These are phyloP conservation scores for Notarius quadriscutis DNA, from an alignment of 2,113 vertebrate species.

Conservation along the genomic window DNA sequence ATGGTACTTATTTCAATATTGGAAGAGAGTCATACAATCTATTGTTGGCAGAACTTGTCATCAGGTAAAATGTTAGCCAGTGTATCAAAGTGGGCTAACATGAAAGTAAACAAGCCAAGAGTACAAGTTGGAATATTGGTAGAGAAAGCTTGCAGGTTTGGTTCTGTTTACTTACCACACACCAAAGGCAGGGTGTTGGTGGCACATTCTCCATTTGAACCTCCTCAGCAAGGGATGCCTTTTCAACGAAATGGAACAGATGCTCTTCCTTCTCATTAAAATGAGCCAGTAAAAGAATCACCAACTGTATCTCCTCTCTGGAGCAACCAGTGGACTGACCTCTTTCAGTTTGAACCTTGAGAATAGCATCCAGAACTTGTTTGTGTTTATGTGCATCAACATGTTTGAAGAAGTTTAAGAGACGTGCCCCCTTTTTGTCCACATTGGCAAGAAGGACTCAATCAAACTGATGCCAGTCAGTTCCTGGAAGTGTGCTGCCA, in stretches of 20 bases:
- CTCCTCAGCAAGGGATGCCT: conserved; percentile 37
- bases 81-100: background rate
- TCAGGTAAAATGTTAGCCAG: conserved; percentile 8
- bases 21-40: no score
- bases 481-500: conserved; percentile 49
- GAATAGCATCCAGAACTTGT: conserved; percentile 38
- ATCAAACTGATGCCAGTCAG: conserved; percentile 48
- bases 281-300: conserved; percentile 50
- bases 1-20: no score
- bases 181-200: background rate
- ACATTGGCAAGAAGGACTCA: conserved; percentile 31
- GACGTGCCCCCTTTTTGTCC: conserved; percentile 49
- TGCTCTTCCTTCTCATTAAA: conserved; percentile 51
- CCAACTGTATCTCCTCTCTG: conserved; percentile 43
- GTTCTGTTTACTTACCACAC: background rate
- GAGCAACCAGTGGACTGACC: conserved; percentile 40
- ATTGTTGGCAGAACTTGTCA: no score
- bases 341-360: conserved; percentile 37
- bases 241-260: conserved; percentile 46
- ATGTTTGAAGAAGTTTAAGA: conserved; percentile 49
- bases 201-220: conserved; percentile 14
- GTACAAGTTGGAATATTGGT: background rate
- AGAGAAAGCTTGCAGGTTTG: background rate
- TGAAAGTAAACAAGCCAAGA: background rate
- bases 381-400: conserved; percentile 50